Evolutionary conservation across 2,888 invertebrate genomes (phyloP).

Genomic region (Cheilosia vulpina): DNA sequence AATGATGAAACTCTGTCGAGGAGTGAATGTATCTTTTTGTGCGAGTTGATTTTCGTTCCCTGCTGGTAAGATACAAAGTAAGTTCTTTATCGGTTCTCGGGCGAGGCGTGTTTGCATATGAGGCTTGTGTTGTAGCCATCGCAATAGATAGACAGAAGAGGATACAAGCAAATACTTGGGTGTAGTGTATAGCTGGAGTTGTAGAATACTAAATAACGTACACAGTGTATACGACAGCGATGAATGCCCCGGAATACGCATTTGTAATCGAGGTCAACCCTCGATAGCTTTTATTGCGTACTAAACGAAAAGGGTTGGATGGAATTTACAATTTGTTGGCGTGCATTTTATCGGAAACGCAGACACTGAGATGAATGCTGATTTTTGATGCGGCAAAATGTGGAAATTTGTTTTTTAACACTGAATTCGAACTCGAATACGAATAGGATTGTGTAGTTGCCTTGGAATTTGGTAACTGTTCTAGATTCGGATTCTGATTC

Average conservation of each 20-base stretch:
- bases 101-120: slow-evolving; percentile 53
- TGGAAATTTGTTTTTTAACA: not conserved
- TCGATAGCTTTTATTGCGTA: slow-evolving; percentile 70
- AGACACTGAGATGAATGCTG: slow-evolving; percentile 57
- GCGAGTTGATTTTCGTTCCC: slow-evolving; percentile 3
- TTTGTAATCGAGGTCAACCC: slow-evolving; percentile 74
- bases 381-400: slow-evolving; percentile 19
- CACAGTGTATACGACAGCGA: not conserved
- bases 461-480: too few species aligned
- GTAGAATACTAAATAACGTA: slow-evolving; percentile 65
- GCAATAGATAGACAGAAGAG: slow-evolving; percentile 6
- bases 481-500: too few species aligned
- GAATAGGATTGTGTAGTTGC: too few species aligned
- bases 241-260: slow-evolving; percentile 41
- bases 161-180: slow-evolving; percentile 30
- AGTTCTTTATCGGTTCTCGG: slow-evolving; percentile 37
- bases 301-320: slow-evolving; percentile 66
- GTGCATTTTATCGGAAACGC: slow-evolving; percentile 58
- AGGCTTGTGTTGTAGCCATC: slow-evolving; percentile 29
- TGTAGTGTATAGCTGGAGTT: slow-evolving; percentile 55
- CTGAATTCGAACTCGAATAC: too few species aligned
- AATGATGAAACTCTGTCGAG: slow-evolving; percentile 55
- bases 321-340: slow-evolving; percentile 66
- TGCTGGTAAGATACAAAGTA: slow-evolving; percentile 28
- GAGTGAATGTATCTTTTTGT: slow-evolving; percentile 36